phyloP scores from a whole-genome alignment of 2,888 invertebrate species.

The Platynereis dumerilii region DNA sequence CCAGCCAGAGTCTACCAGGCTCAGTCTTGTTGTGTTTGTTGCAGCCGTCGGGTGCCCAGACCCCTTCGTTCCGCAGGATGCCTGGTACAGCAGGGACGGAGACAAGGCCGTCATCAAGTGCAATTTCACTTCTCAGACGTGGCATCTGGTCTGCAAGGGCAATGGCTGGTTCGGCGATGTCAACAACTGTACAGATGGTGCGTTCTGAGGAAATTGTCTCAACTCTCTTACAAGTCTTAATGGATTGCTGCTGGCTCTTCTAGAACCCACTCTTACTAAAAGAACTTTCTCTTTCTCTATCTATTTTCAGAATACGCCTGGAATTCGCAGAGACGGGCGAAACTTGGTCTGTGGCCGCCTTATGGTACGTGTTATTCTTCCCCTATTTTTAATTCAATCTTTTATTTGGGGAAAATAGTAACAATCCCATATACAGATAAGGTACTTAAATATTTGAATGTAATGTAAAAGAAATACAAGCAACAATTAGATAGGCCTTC shows the following conservation, averaged over 20 bases:
- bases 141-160: constrained; percentile 24
- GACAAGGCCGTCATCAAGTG: constrained; percentile 22
- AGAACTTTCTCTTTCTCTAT: background rate
- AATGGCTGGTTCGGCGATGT: constrained; percentile 22
- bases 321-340: constrained; percentile 1
- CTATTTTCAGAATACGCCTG: constrained; percentile 17
- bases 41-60: constrained; percentile 21
- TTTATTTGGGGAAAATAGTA: no score
- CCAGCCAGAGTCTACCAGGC: no score
- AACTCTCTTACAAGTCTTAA: no score
- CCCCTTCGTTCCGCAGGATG: constrained; percentile 12
- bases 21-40: no score
- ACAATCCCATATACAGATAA: no score
- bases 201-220: no score
- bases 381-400: no score
- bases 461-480: no score
- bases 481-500: no score
- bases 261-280: no score
- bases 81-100: constrained; percentile 18
- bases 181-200: constrained; percentile 22
- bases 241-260: no score
- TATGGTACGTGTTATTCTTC: constrained; percentile 7
- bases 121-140: constrained; percentile 19
- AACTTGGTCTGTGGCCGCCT: constrained; percentile 13
- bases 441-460: no score